Base-by-base conservation (phyloP, 2,113 vertebrate species). In the Eleginops maclovinus region DNA sequence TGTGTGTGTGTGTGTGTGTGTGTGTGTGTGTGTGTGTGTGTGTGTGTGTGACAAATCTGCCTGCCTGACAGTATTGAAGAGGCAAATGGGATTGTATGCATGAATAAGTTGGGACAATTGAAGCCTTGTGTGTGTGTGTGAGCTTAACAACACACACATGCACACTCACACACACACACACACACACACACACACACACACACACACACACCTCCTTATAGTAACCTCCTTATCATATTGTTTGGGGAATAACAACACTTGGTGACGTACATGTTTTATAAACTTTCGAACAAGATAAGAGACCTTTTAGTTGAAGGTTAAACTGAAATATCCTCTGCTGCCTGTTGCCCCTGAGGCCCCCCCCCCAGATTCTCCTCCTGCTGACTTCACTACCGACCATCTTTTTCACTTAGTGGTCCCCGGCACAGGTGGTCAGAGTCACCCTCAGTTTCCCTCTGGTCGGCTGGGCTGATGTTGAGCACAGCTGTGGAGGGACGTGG, bases 401-500 rank as follows among this genome's bases (percentile, higher is more conserved):
- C 62, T 53, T 68, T 28, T n/a, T 28, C 31, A 8, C 28, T 54
- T 44, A 51, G 59, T 54, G 28, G 51, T 64, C 68, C 28, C 65
- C 54, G 44, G 83, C 78, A 56, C 78, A 81, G 76, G 65, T 79
- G 65, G 72, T 62, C 72, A 44, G 61, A 75, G 74, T 87, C 76
- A 51, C 49, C 63, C 44, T 1, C 62, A 78, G 77, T 63, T 87
- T 76, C 36, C 47, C 51, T 50, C 66, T 72, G 78, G 36, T 65
- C 24, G 41, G 47, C 21, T 80, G 69, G 69, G 44, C 65, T 24
- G 26, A 65, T 64, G 44, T 61, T 1, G 43, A 77, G 69, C 61
- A 69, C 88, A 90, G 91, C 82, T 89, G 87, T 80, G 78, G 36
- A 66, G 88, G 77, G 85, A 4, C 63, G 51, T 7, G 68, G 63